Percentiles rank a stretch among this genome's conserved stretches.
phyloP scores from a whole-genome alignment of 2,888 invertebrate species.

The Perizoma flavofasciatum region DNA sequence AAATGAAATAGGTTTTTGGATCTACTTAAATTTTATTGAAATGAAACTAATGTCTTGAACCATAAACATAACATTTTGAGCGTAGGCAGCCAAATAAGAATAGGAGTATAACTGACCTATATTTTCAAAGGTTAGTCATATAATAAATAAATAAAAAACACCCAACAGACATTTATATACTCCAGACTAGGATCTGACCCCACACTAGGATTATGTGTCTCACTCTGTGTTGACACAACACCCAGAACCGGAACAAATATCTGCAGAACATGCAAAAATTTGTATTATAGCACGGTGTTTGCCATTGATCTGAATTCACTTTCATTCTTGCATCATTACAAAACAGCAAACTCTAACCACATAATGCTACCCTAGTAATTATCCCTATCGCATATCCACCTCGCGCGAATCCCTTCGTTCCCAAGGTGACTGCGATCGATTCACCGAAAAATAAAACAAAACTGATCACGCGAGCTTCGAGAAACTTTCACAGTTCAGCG shows the following conservation, averaged over 20 bases:
- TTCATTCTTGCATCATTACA: conserved; percentile 4
- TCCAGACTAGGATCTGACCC: no score
- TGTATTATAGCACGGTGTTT: no score
- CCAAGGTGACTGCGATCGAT: conserved; percentile 31
- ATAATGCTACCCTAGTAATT: conserved; percentile 20
- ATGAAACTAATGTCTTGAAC: conserved; percentile 17
- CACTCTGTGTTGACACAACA: no score
- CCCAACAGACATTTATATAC: no score
- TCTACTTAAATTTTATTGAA: conserved; percentile 21
- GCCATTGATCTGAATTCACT: no score
- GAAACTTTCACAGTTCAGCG: conserved; percentile 20
- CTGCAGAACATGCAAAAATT: no score
- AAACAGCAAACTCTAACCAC: conserved; percentile 6
- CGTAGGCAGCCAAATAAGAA: conserved; percentile 9
- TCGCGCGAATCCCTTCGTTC: conserved; percentile 29
- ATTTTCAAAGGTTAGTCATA: no score
- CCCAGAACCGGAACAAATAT: no score
- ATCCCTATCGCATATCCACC: conserved; percentile 12
- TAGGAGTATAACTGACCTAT: background rate
- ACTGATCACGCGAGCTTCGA: conserved; percentile 21
- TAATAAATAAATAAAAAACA: no score
- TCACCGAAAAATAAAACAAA: conserved; percentile 22
- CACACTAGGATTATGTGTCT: no score
- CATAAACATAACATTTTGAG: conserved; percentile 14
- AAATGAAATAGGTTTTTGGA: conserved; percentile 16